phyloP scores from a whole-genome alignment of 2,797 vertebrate species.

The Characodon lateralis region DNA sequence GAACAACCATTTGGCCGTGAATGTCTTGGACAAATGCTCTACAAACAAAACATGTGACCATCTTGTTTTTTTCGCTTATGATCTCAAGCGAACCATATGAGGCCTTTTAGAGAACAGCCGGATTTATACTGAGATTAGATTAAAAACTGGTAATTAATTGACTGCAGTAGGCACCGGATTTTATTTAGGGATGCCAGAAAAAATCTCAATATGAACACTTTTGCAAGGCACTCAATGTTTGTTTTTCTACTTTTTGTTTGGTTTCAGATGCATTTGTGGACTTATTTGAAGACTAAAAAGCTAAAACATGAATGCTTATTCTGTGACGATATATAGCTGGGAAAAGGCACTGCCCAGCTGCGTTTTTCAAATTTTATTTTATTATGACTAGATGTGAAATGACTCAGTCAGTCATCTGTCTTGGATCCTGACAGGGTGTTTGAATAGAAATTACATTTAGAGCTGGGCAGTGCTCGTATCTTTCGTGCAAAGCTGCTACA shows the following conservation, averaged over 20 bases:
- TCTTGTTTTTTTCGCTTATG: background rate
- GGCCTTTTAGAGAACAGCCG: background rate
- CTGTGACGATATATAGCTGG: conserved; percentile 23
- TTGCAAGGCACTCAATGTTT: conserved; percentile 8
- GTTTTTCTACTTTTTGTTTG: conserved; percentile 1
- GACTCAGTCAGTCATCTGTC: conserved; percentile 46
- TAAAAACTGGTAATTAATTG: background rate
- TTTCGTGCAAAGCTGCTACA: conserved; percentile 67
- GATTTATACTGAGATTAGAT: background rate
- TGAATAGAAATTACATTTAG: conserved; percentile 64
- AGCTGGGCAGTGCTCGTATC: conserved; percentile 51
- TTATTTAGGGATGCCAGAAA: background rate
- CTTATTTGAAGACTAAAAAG: conserved; percentile 4
- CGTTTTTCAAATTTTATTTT: conserved; percentile 56
- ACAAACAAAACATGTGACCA: background rate
- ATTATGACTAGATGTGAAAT: conserved; percentile 43
- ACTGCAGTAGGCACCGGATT: background rate
- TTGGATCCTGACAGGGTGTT: conserved; percentile 57
- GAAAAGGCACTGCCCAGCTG: conserved; percentile 19
- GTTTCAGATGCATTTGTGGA: conserved; percentile 13
- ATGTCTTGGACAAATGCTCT: background rate
- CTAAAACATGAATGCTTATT: conserved; percentile 16
- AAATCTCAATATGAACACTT: background rate
- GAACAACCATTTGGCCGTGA: background rate
- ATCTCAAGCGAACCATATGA: background rate